Base-by-base conservation (phyloP, 2,113 vertebrate genomes). In the Lichenostomus cassidix region DNA sequence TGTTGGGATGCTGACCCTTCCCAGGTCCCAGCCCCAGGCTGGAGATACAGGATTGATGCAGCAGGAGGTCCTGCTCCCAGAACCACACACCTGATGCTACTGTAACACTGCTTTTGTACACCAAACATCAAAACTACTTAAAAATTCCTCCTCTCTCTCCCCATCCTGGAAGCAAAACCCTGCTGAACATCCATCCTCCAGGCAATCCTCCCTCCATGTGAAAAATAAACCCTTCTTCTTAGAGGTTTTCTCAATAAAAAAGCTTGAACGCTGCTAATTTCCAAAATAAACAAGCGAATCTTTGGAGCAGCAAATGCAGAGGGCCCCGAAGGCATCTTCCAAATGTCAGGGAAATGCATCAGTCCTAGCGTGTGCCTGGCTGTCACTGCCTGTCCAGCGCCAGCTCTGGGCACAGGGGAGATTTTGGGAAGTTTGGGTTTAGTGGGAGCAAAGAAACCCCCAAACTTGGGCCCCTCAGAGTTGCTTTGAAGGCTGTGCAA, bases 201-300 rank as follows among this genome's bases (percentile, higher is more conserved):
- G 33, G 27, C 0, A 0, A 58, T 24, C 24, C 31, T 92, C 47
- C 62, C 22, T 87, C 73, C 15, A 1, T 0, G 7, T 15, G 9
- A 65, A 35, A 23, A 60, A 41, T 55, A 46, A 10, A 5, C 0
- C 0, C 10, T 41, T 87, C 87, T 87, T 62, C 73, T 75, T 39
- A 35, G 75, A 87, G 71, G 28, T 60, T 85, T 78, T 71, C 35
- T 68, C 90, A 68, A 81, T 37, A 84, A 78, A 82, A 80, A 79
- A 78, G 16, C 80, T 85, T 17, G n/a, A 55, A 46, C 0, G 2
- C 84, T 78, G 39, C 70, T 91, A 18, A 80, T 94, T 97, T 92
- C 87, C 80, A 94, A 85, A 92, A 71, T n/a, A 92, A 97, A 92
- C 71, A 94, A 85, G 64, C 46, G 69, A 55, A 86, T 46, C 53